Conservation (phyloP, 2,888 invertebrate genomes). For the Bugula neritina region DNA sequence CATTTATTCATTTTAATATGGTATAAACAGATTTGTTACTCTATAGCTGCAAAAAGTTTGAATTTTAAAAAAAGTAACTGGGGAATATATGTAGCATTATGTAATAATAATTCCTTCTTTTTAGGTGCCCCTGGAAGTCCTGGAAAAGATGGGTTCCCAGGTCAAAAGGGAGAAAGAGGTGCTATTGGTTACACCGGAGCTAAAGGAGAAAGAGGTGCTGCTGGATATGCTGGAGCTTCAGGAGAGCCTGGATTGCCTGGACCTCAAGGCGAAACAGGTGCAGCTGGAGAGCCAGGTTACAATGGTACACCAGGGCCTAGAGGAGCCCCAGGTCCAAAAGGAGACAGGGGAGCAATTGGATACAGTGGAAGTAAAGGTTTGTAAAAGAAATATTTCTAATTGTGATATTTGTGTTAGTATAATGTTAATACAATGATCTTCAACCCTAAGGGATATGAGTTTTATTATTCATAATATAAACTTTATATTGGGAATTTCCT, state of each 20-base stretch:
- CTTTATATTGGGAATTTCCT: background rate
- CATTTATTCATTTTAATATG: too few species aligned
- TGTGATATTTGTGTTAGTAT: too few species aligned
- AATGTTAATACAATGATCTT: too few species aligned
- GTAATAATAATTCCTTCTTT: too few species aligned
- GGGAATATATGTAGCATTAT: too few species aligned
- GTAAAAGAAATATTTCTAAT: too few species aligned
- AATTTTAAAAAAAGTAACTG: too few species aligned
- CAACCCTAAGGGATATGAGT: too few species aligned
- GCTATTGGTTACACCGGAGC: slow-evolving; percentile 5
- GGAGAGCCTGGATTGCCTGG: slow-evolving; percentile 27
- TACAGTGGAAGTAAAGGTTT: slow-evolving; percentile 17
- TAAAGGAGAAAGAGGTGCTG: slow-evolving; percentile 25
- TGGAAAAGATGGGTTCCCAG: slow-evolving; percentile 21
- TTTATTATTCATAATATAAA: background rate
- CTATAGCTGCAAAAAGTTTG: too few species aligned
- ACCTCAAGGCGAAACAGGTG: slow-evolving; percentile 27
- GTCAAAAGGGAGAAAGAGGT: slow-evolving; percentile 8
- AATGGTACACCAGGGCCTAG: background rate
- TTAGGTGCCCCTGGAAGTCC: slow-evolving; percentile 27
- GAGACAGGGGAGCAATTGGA: background rate
- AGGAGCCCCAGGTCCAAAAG: slow-evolving; percentile 3
- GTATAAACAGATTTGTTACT: too few species aligned
- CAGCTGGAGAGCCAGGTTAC: slow-evolving; percentile 22
- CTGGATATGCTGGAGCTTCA: slow-evolving; percentile 25